phyloP scores from a whole-genome alignment of 2,888 invertebrate species.

The Ormyrus nitidulus region DNA sequence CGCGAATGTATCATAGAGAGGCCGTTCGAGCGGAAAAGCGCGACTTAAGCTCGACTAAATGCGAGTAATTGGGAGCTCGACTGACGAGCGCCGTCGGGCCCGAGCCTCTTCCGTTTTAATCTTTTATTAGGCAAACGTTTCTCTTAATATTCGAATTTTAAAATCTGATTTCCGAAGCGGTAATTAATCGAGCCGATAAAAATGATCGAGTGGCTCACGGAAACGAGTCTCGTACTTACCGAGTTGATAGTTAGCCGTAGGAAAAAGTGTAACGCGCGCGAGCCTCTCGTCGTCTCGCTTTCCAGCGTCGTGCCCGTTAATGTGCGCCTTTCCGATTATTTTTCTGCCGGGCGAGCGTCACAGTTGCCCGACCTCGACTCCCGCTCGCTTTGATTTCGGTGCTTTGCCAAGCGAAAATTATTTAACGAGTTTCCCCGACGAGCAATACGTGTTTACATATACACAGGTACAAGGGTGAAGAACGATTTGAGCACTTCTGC shows the following conservation, averaged over 20 bases:
- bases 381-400: constrained; percentile 42
- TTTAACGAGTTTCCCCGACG: constrained; percentile 31
- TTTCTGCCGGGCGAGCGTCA: constrained; percentile 50
- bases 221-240: neutral
- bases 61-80: constrained; percentile 73
- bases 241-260: constrained; percentile 58
- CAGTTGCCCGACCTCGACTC: constrained; percentile 4
- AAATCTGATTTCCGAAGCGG: neutral
- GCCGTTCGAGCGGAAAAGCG: constrained; percentile 74
- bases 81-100: constrained; percentile 50
- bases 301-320: constrained; percentile 50
- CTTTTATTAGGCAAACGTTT: neutral
- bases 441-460: constrained; percentile 2
- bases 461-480: constrained; percentile 21
- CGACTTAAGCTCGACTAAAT: constrained; percentile 68
- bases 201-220: too few relatives aligned
- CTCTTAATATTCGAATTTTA: neutral
- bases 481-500: constrained; percentile 39
- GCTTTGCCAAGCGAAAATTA: constrained; percentile 46
- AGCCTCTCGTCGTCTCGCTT: neutral
- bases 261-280: constrained; percentile 8
- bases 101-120: neutral
- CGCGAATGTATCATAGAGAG: constrained; percentile 73
- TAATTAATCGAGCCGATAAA: neutral
- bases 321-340: constrained; percentile 61